Evolutionary conservation across 2,113 vertebrate genomes (phyloP).

Genomic region (Ariopsis seemanni): DNA sequence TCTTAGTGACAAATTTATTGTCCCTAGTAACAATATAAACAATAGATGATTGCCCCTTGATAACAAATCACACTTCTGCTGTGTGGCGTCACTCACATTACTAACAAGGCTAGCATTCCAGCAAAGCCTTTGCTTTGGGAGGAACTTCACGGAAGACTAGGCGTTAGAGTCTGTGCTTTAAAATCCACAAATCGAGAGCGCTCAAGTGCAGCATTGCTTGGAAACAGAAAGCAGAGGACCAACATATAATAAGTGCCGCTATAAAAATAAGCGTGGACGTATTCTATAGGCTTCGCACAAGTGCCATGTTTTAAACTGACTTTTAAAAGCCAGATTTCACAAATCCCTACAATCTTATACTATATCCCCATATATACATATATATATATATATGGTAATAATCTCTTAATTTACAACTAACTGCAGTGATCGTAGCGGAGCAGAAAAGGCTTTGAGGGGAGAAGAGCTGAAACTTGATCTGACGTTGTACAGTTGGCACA

Average conservation of each 20-base stretch:
- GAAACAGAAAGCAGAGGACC: not conserved
- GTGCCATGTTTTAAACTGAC: not conserved
- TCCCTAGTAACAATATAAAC: slow-evolving; percentile 90
- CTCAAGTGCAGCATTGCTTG: not conserved
- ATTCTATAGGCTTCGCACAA: not conserved
- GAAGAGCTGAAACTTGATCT: slow-evolving; percentile 45
- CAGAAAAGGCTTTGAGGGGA: not conserved
- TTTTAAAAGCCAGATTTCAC: not conserved
- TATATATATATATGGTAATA: not conserved
- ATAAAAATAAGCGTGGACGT: not conserved
- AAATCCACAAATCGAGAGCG: not conserved
- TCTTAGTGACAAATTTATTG: slow-evolving; percentile 83
- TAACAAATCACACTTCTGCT: slow-evolving; percentile 75
- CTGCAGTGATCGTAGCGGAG: not conserved
- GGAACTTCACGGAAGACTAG: slow-evolving; percentile 52
- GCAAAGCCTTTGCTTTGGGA: slow-evolving; percentile 9
- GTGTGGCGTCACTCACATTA: slow-evolving; percentile 40
- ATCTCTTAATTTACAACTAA: not conserved
- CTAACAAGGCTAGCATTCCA: slow-evolving; percentile 36
- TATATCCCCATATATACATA: not conserved
- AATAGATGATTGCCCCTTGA: slow-evolving; percentile 77
- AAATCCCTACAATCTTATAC: slow-evolving; percentile 1
- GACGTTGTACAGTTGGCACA: slow-evolving; percentile 51
- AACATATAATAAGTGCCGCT: not conserved
- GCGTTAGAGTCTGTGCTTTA: not conserved